These are phyloP conservation scores for Trinectes maculatus DNA, from an alignment of 2,113 vertebrate genomes.

Conservation along the genomic window DNA sequence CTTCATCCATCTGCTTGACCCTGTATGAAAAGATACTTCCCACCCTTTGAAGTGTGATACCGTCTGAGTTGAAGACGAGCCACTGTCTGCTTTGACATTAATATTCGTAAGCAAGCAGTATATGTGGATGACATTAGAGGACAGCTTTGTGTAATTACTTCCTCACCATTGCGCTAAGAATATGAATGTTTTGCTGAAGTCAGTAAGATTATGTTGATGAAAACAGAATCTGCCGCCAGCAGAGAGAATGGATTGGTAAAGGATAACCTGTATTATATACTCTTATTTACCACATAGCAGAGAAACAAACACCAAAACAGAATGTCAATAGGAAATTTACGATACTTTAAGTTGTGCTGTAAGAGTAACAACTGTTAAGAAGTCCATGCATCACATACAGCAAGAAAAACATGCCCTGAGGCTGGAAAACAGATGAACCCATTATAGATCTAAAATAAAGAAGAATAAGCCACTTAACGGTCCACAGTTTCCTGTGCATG, in stretches of 20 bases:
- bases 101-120: conserved; percentile 15
- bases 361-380: conserved; percentile 41
- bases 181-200: conserved; percentile 49
- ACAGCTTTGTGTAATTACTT: conserved; percentile 37
- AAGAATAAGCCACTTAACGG: conserved; percentile 58
- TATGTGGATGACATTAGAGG: conserved; percentile 9
- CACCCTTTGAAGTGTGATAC: not conserved
- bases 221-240: conserved; percentile 46
- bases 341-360: conserved; percentile 57
- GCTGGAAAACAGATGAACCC: conserved; percentile 56
- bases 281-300: conserved; percentile 33
- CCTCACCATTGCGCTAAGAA: not conserved
- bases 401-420: conserved; percentile 36
- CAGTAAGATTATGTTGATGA: conserved; percentile 60
- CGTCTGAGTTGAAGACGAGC: not conserved
- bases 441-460: conserved; percentile 60
- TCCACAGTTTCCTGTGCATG: conserved; percentile 18
- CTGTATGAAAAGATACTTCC: no score
- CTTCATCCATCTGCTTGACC: no score
- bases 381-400: conserved; percentile 55
- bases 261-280: conserved; percentile 41
- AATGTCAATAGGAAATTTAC: conserved; percentile 65
- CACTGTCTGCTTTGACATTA: conserved; percentile 10
- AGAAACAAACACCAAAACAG: conserved; percentile 44
- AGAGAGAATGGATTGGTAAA: conserved; percentile 40